Conservation (phyloP, 2,888 invertebrate species). For the Cryptocephalus moraei region DNA sequence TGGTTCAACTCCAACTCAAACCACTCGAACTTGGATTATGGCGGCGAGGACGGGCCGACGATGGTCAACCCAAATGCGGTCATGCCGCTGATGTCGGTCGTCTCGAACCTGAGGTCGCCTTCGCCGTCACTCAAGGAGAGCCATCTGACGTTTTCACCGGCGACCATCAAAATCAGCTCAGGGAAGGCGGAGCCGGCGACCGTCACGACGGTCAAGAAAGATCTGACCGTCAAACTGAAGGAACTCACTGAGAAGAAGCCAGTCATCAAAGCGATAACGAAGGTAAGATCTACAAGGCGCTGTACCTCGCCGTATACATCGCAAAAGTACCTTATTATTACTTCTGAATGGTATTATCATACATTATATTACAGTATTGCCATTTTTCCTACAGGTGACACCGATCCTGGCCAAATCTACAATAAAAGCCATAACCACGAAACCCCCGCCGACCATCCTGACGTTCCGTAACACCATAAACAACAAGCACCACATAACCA, state of each 20-base stretch:
- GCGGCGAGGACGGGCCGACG: conserved; percentile 47
- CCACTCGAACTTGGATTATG: conserved; percentile 55
- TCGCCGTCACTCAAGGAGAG: conserved; percentile 60
- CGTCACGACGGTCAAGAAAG: conserved; percentile 50
- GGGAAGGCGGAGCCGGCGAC: conserved; percentile 38
- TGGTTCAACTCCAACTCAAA: conserved; percentile 39
- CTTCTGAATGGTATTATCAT: too few relatives aligned
- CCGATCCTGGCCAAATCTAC: conserved; percentile 32
- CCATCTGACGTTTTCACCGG: conserved; percentile 62
- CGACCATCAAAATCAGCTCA: conserved; percentile 54
- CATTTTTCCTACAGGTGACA: conserved; percentile 16
- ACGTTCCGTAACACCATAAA: conserved; percentile 29
- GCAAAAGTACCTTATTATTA: too few relatives aligned
- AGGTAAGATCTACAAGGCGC: conserved; percentile 10
- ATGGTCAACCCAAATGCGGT: conserved; percentile 88
- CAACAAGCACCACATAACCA: conserved; percentile 1
- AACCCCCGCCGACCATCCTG: conserved; percentile 19
- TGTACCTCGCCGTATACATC: too few relatives aligned
- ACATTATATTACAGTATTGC: too few relatives aligned
- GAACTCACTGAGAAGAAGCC: conserved; percentile 24
- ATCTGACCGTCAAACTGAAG: conserved; percentile 50
- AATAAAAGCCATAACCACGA: conserved; percentile 25
- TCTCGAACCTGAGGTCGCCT: conserved; percentile 38
- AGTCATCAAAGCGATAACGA: conserved; percentile 28
- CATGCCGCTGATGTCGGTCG: conserved; percentile 63